Evolutionary conservation across 2,888 invertebrate genomes (phyloP).

Genomic region (Baronia brevicornis): DNA sequence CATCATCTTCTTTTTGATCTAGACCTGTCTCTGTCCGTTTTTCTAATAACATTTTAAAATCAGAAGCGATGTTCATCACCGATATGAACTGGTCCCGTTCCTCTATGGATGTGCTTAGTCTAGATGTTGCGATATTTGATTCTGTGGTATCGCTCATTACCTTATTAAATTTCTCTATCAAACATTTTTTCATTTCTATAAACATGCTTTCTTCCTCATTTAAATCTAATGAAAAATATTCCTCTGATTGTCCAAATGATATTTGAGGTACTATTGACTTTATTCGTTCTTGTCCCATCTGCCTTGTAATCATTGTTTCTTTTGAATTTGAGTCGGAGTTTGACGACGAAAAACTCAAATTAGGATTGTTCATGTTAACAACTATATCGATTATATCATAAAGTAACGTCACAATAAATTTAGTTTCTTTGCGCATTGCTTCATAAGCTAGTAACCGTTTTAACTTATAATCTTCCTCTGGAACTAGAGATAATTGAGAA

Average conservation of each 20-base stretch:
- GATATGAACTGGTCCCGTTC: too few relatives aligned
- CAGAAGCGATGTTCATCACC: conserved; percentile 22
- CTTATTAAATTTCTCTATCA: conserved; percentile 20
- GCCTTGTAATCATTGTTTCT: conserved; percentile 20
- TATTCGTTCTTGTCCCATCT: conserved; percentile 30
- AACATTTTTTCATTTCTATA: conserved; percentile 20
- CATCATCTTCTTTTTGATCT: conserved; percentile 2
- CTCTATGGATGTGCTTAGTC: too few relatives aligned
- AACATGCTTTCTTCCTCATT: conserved; percentile 21
- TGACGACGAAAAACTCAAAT: conserved; percentile 10
- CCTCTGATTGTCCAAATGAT: conserved; percentile 1
- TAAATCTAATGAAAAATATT: conserved; percentile 12
- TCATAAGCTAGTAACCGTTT: conserved; percentile 21
- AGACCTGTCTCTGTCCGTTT: conserved; percentile 5
- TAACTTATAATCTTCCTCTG: conserved; percentile 33
- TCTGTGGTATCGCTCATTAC: too few relatives aligned
- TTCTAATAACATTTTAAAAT: conserved; percentile 21
- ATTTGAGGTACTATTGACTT: conserved; percentile 14
- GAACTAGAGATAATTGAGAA: conserved; percentile 36
- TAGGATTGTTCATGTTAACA: conserved; percentile 6
- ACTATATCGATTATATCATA: conserved; percentile 35
- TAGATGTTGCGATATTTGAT: too few relatives aligned
- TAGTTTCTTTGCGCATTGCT: conserved; percentile 25
- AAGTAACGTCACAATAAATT: conserved; percentile 39
- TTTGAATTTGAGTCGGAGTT: conserved; percentile 12